Conservation (phyloP, 1,140 invertebrate genomes). For the Ceratosolen solmsi region DNA sequence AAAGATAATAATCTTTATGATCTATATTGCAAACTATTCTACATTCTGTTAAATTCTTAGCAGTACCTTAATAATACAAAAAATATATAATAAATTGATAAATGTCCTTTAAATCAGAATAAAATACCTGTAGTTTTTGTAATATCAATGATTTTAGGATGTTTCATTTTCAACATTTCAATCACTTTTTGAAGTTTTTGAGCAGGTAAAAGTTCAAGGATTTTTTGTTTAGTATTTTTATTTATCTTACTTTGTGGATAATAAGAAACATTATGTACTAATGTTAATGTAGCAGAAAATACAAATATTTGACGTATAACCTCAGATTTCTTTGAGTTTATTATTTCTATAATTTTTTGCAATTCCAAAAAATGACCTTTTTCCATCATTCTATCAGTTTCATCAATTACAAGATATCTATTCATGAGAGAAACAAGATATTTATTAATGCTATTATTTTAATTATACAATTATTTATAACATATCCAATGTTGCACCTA, state of each 20-base stretch:
- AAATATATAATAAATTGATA: conserved; percentile 47
- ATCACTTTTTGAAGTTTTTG: conserved; percentile 84
- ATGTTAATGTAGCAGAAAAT: conserved; percentile 97
- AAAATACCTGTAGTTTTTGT: conserved; percentile 80
- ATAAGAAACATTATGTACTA: conserved; percentile 88
- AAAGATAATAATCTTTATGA: conserved; percentile 94
- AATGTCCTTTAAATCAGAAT: conserved; percentile 1
- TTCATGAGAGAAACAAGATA: conserved; percentile 46
- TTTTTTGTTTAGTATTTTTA: conserved; percentile 72
- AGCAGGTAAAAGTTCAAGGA: conserved; percentile 79
- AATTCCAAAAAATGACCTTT: conserved; percentile 97
- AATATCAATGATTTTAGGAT: conserved; percentile 95
- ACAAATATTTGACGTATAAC: conserved; percentile 91
- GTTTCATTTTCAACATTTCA: conserved; percentile 85
- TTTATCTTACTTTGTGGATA: conserved; percentile 82
- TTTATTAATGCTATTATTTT: neutral
- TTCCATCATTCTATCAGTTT: conserved; percentile 99
- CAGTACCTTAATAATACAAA: conserved; percentile 78
- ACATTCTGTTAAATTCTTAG: conserved; percentile 87
- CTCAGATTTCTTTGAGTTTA: conserved; percentile 81
- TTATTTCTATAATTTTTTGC: conserved; percentile 83
- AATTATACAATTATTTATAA: conserved; percentile 26
- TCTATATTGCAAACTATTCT: conserved; percentile 84
- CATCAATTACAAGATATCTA: conserved; percentile 94
- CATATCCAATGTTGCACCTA: conserved; percentile 72